Conservation (phyloP, 2,797 vertebrate species). For the Microctenopoma stevenorrisi region DNA sequence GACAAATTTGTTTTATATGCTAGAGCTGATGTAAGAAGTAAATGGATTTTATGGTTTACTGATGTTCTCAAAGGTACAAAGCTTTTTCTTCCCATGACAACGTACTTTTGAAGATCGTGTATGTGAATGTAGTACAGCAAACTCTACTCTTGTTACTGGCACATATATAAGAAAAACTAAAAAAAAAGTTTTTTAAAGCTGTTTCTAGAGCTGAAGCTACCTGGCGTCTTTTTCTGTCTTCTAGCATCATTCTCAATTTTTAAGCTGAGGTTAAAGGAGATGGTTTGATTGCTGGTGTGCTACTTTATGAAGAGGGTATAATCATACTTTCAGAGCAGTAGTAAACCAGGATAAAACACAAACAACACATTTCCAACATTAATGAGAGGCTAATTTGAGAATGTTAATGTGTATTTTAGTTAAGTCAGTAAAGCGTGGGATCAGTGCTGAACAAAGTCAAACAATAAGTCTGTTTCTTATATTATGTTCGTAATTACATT, state of each 20-base stretch:
- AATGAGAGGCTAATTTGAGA: no score
- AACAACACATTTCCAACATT: no score
- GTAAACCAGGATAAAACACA: no score
- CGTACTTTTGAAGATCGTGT: not conserved
- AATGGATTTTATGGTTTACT: constrained; percentile 1
- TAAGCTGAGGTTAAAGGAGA: not conserved
- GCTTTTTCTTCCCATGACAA: not conserved
- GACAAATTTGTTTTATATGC: constrained; percentile 6
- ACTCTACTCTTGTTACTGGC: not conserved
- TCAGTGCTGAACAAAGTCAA: no score
- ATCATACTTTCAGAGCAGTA: not conserved
- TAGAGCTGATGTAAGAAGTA: not conserved
- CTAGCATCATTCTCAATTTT: not conserved
- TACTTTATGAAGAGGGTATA: not conserved
- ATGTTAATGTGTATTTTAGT: no score
- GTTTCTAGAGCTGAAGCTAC: no score
- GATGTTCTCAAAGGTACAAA: constrained; percentile 1
- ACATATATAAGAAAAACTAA: not conserved
- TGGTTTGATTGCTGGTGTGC: not conserved
- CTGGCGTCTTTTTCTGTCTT: not conserved
- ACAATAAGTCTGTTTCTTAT: no score
- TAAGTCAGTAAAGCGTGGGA: no score
- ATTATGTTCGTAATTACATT: no score
- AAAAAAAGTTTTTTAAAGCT: no score
- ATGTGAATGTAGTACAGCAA: not conserved